These are phyloP conservation scores for Ammodytes dubius DNA, from an alignment of 2,113 vertebrate species.

Conservation along the genomic window DNA sequence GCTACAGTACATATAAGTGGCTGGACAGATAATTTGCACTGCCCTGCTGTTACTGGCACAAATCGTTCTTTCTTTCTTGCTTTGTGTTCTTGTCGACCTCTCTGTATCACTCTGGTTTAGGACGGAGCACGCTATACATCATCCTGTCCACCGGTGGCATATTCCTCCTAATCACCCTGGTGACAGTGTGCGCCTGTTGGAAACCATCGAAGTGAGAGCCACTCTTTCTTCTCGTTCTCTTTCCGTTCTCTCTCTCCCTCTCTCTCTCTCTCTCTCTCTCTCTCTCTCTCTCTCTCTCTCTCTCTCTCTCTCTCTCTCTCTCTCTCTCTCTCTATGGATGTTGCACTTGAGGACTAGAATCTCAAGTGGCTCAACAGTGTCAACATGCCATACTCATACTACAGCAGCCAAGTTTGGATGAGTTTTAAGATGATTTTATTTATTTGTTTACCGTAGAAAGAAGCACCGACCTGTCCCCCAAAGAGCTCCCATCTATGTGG, in stretches of 20 bases:
- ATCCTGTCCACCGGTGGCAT: slow-evolving; percentile 97
- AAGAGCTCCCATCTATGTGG: slow-evolving; percentile 85
- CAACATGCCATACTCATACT: neutral
- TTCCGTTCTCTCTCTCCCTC: no score
- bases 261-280: neutral
- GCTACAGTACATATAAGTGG: neutral
- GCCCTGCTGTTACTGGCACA: slow-evolving; percentile 10
- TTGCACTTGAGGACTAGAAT: slow-evolving; percentile 51
- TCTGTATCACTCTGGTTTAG: slow-evolving; percentile 79
- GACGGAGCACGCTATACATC: slow-evolving; percentile 97
- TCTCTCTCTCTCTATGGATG: slow-evolving; percentile 32
- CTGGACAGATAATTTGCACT: neutral
- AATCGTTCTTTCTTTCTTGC: slow-evolving; percentile 15
- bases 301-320: neutral
- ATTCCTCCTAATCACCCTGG: slow-evolving; percentile 96
- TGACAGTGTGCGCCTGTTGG: slow-evolving; percentile 99
- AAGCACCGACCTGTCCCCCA: slow-evolving; percentile 87
- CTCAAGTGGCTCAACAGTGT: slow-evolving; percentile 39
- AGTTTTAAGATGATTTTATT: neutral
- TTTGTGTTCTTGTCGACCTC: slow-evolving; percentile 1
- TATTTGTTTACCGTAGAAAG: slow-evolving; percentile 82
- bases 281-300: neutral
- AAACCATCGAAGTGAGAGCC: slow-evolving; percentile 93
- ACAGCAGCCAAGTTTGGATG: neutral
- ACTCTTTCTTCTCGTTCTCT: slow-evolving; percentile 17